These are phyloP conservation scores for Meloidogyne chitwoodi DNA, from an alignment of 1,140 invertebrate genomes.

Conservation along the genomic window DNA sequence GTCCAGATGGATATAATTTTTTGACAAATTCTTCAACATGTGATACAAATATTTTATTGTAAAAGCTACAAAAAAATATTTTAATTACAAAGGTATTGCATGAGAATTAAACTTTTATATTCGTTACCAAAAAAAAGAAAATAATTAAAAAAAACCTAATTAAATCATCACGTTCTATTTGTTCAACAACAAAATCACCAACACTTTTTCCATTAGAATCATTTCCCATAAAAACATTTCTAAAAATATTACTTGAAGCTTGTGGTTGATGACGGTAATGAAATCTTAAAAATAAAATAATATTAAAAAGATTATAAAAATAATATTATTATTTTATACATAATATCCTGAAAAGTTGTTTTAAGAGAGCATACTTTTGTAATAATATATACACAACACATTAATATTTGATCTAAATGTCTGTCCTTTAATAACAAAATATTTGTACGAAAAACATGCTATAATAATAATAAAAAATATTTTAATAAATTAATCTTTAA, in stretches of 20 bases:
- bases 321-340: conserved; percentile 19
- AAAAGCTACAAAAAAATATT: conserved; percentile 30
- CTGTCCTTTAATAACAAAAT: conserved; percentile 80
- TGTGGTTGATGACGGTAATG: conserved; percentile 50
- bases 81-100: no score
- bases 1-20: conserved; percentile 32
- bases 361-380: conserved; percentile 69
- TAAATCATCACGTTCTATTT: conserved; percentile 42
- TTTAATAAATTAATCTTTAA: background rate
- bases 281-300: background rate
- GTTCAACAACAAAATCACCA: conserved; percentile 21
- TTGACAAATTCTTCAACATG: conserved; percentile 51
- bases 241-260: conserved; percentile 43
- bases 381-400: conserved; percentile 94
- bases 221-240: conserved; percentile 39
- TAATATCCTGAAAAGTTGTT: conserved; percentile 51
- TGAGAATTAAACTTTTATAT: no score
- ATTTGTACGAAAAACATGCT: conserved; percentile 79
- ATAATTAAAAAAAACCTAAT: conserved; percentile 25
- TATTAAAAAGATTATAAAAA: background rate
- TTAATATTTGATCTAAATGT: conserved; percentile 94
- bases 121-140: no score
- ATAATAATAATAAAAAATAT: conserved; percentile 60
- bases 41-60: conserved; percentile 50
- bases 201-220: conserved; percentile 19